Base-by-base conservation (phyloP, 1,140 invertebrate genomes). In the Drosophila mojavensis region DNA sequence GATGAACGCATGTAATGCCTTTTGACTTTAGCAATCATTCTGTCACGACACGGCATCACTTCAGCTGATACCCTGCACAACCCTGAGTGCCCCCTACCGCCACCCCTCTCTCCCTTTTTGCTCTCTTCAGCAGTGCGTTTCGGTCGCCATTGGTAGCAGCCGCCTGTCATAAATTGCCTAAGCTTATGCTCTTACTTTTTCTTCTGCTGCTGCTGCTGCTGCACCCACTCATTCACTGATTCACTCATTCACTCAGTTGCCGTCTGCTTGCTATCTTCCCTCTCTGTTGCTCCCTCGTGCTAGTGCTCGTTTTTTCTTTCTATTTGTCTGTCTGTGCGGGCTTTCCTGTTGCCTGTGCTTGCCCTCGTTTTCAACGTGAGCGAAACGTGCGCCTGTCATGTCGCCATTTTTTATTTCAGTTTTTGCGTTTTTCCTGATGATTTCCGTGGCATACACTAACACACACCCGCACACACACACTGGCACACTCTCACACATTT, bases 371-470 rank as follows among this genome's bases (percentile, higher is more conserved):
- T 59, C 24, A 82, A 75, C 56, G 68, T 82, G 69, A 33, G 63
- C 62, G 75, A 67, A 83, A 79, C 79, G 80, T 83, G 79, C 81
- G 75, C 62, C 59, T 79, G 80, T 79, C 80, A 71, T 81, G 73
- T 75, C 48, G 61, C 67, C 54, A 75, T 75, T 75, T 75, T 75
- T 70, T 75, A 70, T 82, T 81, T 73, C 48, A 62, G 24, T 41
- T 60, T 59, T 20, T 75, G 28, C 20, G 15, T 70, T 69, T 58
- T 63, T 64, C 55, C 66, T 78, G 76, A 78, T 78, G 76, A 75
- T 59, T 78, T 78, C 72, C 76, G 75, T 73, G 39, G 30, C 56
- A 33, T 56, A 43, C 56, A 68, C 39, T 30, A 26, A n/a, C 26
- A 60, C 48, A 54, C 47, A 59, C 26, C 3, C 26, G 5, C 5